Evolutionary conservation across 23 tunicate genomes (phyloP).

Genomic region (Trididemnum nubilum): DNA sequence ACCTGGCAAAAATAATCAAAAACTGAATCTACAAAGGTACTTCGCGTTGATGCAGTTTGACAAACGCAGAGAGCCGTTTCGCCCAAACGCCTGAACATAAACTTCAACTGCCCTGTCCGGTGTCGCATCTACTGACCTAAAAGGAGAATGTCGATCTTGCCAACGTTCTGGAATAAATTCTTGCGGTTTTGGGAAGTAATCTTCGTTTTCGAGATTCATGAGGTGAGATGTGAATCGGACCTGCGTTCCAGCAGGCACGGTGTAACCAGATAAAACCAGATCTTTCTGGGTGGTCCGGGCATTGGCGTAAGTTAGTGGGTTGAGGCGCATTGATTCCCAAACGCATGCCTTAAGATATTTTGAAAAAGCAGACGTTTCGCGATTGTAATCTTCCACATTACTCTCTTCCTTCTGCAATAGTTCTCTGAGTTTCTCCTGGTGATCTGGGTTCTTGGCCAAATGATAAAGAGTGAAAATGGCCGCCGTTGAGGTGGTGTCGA

Average conservation of each 20-base stretch:
- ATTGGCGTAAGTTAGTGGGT: conserved; percentile 91
- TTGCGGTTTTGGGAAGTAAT: conserved; percentile 66
- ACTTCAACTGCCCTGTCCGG: too few relatives aligned
- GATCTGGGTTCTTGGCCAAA: conserved; percentile 53
- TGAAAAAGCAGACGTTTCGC: conserved; percentile 39
- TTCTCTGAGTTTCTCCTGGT: conserved; percentile 59
- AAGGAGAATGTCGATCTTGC: conserved; percentile 52
- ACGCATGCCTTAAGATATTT: conserved; percentile 66
- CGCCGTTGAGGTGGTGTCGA: conserved; percentile 83
- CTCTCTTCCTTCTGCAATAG: conserved; percentile 22
- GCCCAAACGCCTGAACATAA: too few relatives aligned
- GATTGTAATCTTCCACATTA: background rate
- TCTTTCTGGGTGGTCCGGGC: conserved; percentile 66
- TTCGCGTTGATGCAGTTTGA: too few relatives aligned
- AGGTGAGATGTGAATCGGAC: conserved; percentile 82
- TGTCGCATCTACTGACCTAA: conserved; percentile 52
- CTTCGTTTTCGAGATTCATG: conserved; percentile 67
- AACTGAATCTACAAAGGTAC: too few relatives aligned
- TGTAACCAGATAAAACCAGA: conserved; percentile 73
- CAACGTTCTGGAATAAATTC: conserved; percentile 78
- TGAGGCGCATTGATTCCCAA: conserved; percentile 77
- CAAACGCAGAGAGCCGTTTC: too few relatives aligned
- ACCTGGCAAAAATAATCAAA: too few relatives aligned
- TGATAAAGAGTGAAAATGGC: conserved; percentile 73
- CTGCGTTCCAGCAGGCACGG: conserved; percentile 73